Base-by-base conservation (phyloP, 2,888 invertebrate species). In the Nematopogon swammerdamellus region DNA sequence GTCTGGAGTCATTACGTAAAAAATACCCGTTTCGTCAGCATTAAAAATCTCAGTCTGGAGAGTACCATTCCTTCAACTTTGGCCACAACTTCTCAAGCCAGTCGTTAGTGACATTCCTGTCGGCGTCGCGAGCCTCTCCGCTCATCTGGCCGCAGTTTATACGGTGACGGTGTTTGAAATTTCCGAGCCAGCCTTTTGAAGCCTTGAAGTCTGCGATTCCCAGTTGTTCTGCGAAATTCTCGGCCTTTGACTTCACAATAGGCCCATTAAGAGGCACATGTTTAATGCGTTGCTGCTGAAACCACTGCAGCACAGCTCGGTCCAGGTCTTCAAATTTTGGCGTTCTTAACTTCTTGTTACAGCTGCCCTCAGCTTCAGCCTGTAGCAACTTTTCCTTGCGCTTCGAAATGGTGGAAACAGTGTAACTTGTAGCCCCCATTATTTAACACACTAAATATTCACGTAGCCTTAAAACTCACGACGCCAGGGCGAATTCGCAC, bases 1-100 rank as follows among this genome's bases (percentile, higher is more conserved):
- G 46, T 58, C 58, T 2, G 59, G 60, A 36, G 58, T 55, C 48
- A 58, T 54, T 50, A 56, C 60, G 49, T 50, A 63, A 49, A 63
- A 62, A 45, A 61, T 47, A n/a, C 61, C 60, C 19, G 60, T 54
- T 56, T 63, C 60, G 56, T 59, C 56, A 16, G 57, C 56, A 56
- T 59, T 57, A 44, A 57, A 60, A 52, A 59, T 56, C 53, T 62
- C 54, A n/a, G 44, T 47, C 46, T 50, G 57, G 55, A 3, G 56
- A 19, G 48, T 58, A 61, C n/a, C 56, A 56, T 43, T 52, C 49
- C 14, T 2, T 50, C 1, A 58, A 55, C 54, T 52, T 57, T 44
- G 57, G 49, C 57, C 58, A 59, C 54, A 58, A 56, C 54, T 2
- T 55, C 53, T 25, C 56, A 47, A 59, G 55, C 58, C 58, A 59